These are phyloP conservation scores for Prionchulus punctatus DNA, from an alignment of 2,888 invertebrate genomes.

Conservation along the genomic window DNA sequence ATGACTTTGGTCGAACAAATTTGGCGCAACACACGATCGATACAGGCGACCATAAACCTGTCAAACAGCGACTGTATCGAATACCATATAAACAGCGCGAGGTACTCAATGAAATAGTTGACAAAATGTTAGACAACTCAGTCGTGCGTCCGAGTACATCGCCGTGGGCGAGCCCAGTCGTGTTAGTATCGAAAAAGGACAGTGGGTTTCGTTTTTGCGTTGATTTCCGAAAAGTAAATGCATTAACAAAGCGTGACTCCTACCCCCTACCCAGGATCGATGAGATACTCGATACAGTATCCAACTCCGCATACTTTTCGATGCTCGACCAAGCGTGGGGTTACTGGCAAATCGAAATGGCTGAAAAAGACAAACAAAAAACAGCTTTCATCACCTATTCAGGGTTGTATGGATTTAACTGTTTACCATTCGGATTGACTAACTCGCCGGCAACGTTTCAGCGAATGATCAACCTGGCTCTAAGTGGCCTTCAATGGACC, in stretches of 20 bases:
- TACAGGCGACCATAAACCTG: no score
- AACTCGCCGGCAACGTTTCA: conserved; percentile 19
- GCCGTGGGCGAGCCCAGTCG: conserved; percentile 12
- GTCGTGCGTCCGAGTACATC: no score
- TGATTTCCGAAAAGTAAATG: not conserved
- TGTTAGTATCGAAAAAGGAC: conserved; percentile 26
- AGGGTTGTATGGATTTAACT: conserved; percentile 19
- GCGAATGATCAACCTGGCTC: conserved; percentile 16
- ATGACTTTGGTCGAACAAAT: no score
- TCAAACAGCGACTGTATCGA: no score
- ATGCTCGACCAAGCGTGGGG: conserved; percentile 12
- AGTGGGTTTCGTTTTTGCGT: conserved; percentile 11
- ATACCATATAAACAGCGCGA: no score
- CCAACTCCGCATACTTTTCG: conserved; percentile 4
- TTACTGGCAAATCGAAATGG: conserved; percentile 14
- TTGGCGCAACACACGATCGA: no score
- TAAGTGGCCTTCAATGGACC: conserved; percentile 15
- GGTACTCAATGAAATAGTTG: no score
- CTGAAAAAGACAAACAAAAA: conserved; percentile 14
- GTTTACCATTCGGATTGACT: conserved; percentile 16
- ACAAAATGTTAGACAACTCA: no score
- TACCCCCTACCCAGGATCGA: conserved; percentile 14
- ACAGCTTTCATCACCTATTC: conserved; percentile 17
- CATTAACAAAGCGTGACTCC: conserved; percentile 10
- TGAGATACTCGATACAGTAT: conserved; percentile 1